Evolutionary conservation across 1,140 invertebrate genomes (phyloP).

Genomic region (Drosophila lacteicornis): DNA sequence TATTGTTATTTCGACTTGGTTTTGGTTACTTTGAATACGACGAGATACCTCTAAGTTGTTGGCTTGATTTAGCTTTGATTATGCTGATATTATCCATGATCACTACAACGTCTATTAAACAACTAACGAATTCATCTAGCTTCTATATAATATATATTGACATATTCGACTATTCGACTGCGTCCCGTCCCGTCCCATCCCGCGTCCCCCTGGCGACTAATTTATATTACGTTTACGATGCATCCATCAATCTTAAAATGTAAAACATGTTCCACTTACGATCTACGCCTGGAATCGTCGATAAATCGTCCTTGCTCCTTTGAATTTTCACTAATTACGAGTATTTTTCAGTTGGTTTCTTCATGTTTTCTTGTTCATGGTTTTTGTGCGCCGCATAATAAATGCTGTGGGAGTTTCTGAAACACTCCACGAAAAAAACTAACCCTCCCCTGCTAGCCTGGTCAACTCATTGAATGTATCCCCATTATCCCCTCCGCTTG

Average conservation of each 20-base stretch:
- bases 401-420: slow-evolving; percentile 72
- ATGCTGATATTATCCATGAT: slow-evolving; percentile 76
- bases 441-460: slow-evolving; percentile 6
- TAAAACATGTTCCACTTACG: slow-evolving; percentile 72
- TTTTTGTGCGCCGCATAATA: slow-evolving; percentile 84
- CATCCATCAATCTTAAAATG: slow-evolving; percentile 70
- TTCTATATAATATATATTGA: slow-evolving; percentile 68
- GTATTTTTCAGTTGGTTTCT: slow-evolving; percentile 23
- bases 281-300: slow-evolving; percentile 57
- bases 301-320: slow-evolving; percentile 21
- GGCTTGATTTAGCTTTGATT: slow-evolving; percentile 56
- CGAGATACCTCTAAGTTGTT: slow-evolving; percentile 41
- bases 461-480: slow-evolving; percentile 5
- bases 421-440: slow-evolving; percentile 42
- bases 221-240: slow-evolving; percentile 61
- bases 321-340: slow-evolving; percentile 22
- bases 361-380: slow-evolving; percentile 4
- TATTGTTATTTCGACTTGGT: slow-evolving; percentile 29
- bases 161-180: slow-evolving; percentile 59
- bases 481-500: background rate
- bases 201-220: slow-evolving; percentile 43
- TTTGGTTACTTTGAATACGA: slow-evolving; percentile 45
- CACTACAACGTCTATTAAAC: slow-evolving; percentile 76
- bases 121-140: slow-evolving; percentile 77
- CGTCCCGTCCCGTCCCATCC: slow-evolving; percentile 10